Conservation (phyloP, 2,797 vertebrate species). For the Choloepus didactylus region DNA sequence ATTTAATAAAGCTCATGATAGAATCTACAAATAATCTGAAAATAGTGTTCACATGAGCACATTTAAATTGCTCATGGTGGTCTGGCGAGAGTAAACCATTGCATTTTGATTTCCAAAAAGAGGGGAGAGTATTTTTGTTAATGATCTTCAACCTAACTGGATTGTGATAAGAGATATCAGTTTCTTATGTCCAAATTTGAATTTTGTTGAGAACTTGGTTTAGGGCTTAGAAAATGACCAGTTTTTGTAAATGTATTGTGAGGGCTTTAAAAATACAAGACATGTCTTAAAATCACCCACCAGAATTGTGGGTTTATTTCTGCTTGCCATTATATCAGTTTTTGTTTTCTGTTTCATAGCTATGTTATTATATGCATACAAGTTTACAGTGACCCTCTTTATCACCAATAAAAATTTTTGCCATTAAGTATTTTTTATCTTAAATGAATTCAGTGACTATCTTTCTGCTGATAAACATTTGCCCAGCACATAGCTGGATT, state of each 20-base stretch:
- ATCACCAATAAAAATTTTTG: neutral
- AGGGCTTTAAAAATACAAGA: neutral
- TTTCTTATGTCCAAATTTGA: neutral
- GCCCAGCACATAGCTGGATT: neutral
- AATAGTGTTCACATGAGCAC: neutral
- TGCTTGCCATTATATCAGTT: neutral
- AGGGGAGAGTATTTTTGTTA: neutral
- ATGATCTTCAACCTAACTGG: neutral
- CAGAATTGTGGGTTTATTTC: neutral
- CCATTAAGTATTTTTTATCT: neutral
- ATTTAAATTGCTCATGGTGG: neutral
- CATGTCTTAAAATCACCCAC: constrained; percentile 15
- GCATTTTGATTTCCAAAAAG: neutral
- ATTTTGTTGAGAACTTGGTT: constrained; percentile 33
- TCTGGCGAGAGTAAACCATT: neutral
- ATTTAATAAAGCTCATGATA: constrained; percentile 36
- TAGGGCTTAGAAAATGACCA: constrained; percentile 7
- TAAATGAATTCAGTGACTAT: neutral
- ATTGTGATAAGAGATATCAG: neutral
- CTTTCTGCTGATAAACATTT: constrained; percentile 32
- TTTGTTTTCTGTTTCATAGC: no score
- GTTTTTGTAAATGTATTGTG: neutral
- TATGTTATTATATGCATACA: no score
- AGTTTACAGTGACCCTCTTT: neutral
- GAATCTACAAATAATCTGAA: constrained; percentile 13